Evolutionary conservation across 2,888 invertebrate genomes (phyloP).

Genomic region (Minunthozetes semirufus): DNA sequence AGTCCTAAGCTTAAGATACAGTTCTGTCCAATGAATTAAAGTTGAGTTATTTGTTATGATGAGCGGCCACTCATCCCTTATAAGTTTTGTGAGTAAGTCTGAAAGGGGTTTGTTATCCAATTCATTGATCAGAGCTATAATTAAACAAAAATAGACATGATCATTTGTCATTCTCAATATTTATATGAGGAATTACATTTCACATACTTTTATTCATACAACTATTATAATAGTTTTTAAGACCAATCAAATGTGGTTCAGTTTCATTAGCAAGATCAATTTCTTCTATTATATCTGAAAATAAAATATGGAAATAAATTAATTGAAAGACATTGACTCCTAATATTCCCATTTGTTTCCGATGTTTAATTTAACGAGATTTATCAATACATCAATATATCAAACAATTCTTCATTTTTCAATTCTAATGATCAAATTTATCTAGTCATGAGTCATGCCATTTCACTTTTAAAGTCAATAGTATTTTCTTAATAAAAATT

Average conservation of each 20-base stretch:
- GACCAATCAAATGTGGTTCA: slow-evolving; percentile 45
- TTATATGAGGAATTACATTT: not conserved
- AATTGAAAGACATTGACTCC: not conserved
- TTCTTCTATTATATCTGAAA: not conserved
- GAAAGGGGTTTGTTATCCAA: not conserved
- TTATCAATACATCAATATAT: no score
- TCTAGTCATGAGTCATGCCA: no score
- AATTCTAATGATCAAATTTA: no score
- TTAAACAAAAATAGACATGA: not conserved
- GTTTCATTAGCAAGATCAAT: slow-evolving; percentile 39
- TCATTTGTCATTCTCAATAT: not conserved
- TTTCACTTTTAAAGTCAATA: no score
- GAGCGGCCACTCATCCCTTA: not conserved
- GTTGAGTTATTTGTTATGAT: not conserved
- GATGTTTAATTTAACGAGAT: not conserved
- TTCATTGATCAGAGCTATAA: not conserved
- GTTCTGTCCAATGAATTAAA: not conserved
- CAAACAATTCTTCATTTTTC: no score
- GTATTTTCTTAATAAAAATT: no score
- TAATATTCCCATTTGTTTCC: slow-evolving; percentile 36
- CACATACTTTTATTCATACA: slow-evolving; percentile 47
- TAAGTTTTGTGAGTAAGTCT: not conserved
- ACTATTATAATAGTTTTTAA: slow-evolving; percentile 46
- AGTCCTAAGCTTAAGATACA: not conserved
- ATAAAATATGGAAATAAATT: not conserved